Evolutionary conservation across 1,140 invertebrate species (phyloP).

Genomic region (Drosophila nasuta): DNA sequence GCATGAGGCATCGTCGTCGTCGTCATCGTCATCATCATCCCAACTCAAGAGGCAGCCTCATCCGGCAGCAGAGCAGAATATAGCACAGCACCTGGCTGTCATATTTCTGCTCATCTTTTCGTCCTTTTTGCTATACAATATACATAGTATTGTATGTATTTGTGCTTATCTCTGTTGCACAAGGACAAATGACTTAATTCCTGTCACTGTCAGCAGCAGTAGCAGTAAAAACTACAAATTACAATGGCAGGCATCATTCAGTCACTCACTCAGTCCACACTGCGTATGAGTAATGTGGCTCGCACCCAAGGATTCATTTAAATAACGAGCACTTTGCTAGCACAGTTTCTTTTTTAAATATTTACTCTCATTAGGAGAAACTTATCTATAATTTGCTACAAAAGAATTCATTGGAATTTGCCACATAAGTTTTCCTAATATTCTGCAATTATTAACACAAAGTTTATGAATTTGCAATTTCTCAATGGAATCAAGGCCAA

Average conservation of each 20-base stretch:
- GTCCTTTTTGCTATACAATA: background rate
- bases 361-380: background rate
- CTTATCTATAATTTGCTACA: background rate
- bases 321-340: background rate
- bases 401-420: background rate
- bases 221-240: slow-evolving; percentile 49
- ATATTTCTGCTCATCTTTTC: background rate
- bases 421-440: background rate
- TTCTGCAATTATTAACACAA: background rate
- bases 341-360: background rate
- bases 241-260: slow-evolving; percentile 45
- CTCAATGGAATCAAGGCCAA: background rate
- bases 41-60: slow-evolving; percentile 13
- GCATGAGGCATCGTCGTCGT: background rate
- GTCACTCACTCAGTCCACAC: background rate
- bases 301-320: slow-evolving; percentile 8
- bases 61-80: background rate
- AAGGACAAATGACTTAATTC: slow-evolving; percentile 83
- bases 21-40: background rate
- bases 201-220: slow-evolving; percentile 60
- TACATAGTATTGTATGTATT: slow-evolving; percentile 3
- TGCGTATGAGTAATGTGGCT: slow-evolving; percentile 17
- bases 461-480: background rate
- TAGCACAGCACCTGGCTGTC: slow-evolving; percentile 10
- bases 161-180: slow-evolving; percentile 70